These are phyloP conservation scores for Platalea minor DNA, from an alignment of 2,797 vertebrate genomes.

Conservation along the genomic window DNA sequence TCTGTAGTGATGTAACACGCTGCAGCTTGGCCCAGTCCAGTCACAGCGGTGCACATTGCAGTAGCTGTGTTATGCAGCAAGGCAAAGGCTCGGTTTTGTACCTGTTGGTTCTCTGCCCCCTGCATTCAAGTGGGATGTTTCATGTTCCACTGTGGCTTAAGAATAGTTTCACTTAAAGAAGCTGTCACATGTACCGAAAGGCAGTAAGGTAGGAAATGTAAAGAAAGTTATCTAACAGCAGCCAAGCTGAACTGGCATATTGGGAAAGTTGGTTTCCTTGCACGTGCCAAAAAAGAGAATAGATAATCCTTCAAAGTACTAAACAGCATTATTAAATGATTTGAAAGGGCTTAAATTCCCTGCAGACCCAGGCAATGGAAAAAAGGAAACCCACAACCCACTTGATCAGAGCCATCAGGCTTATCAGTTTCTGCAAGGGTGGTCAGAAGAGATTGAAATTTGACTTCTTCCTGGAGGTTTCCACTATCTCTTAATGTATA, in stretches of 20 bases:
- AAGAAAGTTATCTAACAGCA: neutral
- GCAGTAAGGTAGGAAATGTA: neutral
- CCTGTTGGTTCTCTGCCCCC: neutral
- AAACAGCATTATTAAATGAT: neutral
- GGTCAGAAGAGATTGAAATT: neutral
- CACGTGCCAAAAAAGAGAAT: neutral
- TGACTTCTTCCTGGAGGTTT: neutral
- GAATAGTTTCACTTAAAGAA: neutral
- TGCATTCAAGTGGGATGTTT: neutral
- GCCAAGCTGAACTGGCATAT: neutral
- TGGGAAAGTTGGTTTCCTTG: neutral
- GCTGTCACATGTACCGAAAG: rapidly evolving
- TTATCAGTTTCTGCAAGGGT: neutral
- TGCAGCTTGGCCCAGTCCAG: neutral
- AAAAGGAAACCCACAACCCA: neutral
- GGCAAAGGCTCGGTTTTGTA: neutral
- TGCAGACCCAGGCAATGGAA: neutral
- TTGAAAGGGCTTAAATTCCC: neutral
- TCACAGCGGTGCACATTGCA: neutral
- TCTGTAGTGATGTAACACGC: neutral
- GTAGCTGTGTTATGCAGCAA: neutral
- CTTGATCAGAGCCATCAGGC: neutral
- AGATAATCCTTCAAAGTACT: neutral
- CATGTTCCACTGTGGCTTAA: neutral
- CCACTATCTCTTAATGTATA: neutral